Base-by-base conservation (phyloP, 2,888 invertebrate genomes). In the Electrophaes corylata region DNA sequence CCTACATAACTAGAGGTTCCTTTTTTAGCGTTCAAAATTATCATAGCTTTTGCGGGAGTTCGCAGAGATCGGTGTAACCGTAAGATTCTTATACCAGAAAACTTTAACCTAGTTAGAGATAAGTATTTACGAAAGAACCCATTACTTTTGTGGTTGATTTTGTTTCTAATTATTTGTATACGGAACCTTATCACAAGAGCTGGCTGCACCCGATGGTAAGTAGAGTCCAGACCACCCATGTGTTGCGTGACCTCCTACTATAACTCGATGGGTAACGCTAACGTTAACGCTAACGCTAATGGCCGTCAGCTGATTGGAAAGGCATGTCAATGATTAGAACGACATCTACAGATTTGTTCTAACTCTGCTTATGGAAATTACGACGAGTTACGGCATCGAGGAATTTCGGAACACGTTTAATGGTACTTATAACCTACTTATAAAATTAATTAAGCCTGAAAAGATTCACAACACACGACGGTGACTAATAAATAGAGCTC, bases 191-290 rank as follows among this genome's bases (percentile, higher is more conserved):
- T 16, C 16, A 6, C 37, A 37, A 37, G 16, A 16, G 37, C 37
- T 6, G 2, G 4, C 6, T 37, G 0, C 10, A 12, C 20, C 8
- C 11, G 1, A 8, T 12, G 37, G 4, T 2, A 4, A 14, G 39
- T 37, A 20, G 51, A 41, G 19, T 31, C 5, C 37, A 16, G 66
- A 66, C 66, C 66, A 66, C 66, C 66, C 66, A 60, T 43, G 50
- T 11, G 62, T 57, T 62, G 57, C 62, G 64, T 60, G 66, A 61
- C 60, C 35, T 62, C 65, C 5, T 10, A 23, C 47, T 46, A 47
- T 57, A 55, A 52, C 51, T 41, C 35, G 54, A 47, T 47, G 14
- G 43, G 16, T 10, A 10, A 29, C 26, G 26, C 6, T 29, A 6
- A 29, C 26, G 26, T 29, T 8, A 29, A 29, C 26, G 26, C 26